Base-by-base conservation (phyloP, 2,888 invertebrate genomes). In the Melieria picta region DNA sequence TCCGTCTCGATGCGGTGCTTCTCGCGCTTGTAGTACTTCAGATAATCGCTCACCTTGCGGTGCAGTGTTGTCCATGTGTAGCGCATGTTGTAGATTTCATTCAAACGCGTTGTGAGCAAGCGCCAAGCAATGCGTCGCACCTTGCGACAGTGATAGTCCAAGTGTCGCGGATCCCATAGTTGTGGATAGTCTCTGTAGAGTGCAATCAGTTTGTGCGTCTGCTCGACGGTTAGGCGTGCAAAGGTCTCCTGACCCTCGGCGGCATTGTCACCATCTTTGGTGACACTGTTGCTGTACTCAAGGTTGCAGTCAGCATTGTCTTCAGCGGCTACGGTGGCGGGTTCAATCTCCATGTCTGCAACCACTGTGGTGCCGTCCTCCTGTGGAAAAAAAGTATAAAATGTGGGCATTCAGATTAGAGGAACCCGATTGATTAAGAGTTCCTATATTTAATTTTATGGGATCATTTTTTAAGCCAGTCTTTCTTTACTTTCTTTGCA, bases 111-210 rank as follows among this genome's bases (percentile, higher is more conserved):
- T 2, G 82, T 76, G 3, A 84, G 75, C 16, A 63, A 52, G 7
- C 79, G 77, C 83, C 83, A 84, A n/a, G 82, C 79, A 13, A 75
- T 77, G 5, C 80, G 81, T 0, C 83, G 78, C n/a, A 75, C 71
- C 11, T 69, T 75, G 0, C 84, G 77, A 4, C 74, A 70, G 57
- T 80, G 77, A 46, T 77, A 82, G 69, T 84, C 82, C 60, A 79
- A 66, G 65, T 84, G 80, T 69, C 80, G 80, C 65, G 84, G 84
- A 75, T 84, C 76, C 83, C 83, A 84, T 4, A 84, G 78, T 60
- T 77, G 76, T 0, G 80, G 75, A 16, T 81, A 77, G 43, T 69
- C 64, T 10, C 75, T 77, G 52, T 82, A 84, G 3, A 81, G 69
- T 5, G 76, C 75, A 16, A 84, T 82, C 4, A 84, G 75, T 43